These are phyloP conservation scores for Drosophila phalerata DNA, from an alignment of 2,888 invertebrate genomes.

Conservation along the genomic window DNA sequence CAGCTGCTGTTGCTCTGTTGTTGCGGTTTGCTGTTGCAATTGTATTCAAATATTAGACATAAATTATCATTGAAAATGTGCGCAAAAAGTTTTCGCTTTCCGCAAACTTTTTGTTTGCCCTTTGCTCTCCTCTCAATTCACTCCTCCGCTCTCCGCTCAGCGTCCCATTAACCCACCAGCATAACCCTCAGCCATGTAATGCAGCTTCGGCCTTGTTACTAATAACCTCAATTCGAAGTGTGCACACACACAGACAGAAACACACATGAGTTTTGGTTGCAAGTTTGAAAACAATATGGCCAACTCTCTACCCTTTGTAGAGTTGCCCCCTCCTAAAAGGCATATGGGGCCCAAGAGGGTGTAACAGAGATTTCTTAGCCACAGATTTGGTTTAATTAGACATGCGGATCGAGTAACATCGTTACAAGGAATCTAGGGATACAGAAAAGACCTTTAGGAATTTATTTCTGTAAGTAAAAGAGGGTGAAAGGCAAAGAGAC, in stretches of 20 bases:
- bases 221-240: slow-evolving; percentile 76
- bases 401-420: slow-evolving; percentile 5
- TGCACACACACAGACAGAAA: slow-evolving; percentile 35
- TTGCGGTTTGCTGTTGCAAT: slow-evolving; percentile 53
- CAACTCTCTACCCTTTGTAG: slow-evolving; percentile 33
- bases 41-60: slow-evolving; percentile 78
- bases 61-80: slow-evolving; percentile 75
- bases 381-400: slow-evolving; percentile 5
- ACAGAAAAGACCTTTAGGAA: not conserved
- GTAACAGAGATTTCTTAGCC: not conserved
- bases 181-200: slow-evolving; percentile 38
- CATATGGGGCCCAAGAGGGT: not conserved
- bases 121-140: slow-evolving; percentile 4
- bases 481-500: not conserved
- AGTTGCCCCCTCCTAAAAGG: slow-evolving; percentile 18
- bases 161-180: slow-evolving; percentile 1
- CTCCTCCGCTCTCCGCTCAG: not conserved
- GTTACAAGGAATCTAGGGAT: not conserved
- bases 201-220: slow-evolving; percentile 77
- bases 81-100: slow-evolving; percentile 68
- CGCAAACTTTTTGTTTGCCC: slow-evolving; percentile 51
- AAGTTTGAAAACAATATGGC: slow-evolving; percentile 65
- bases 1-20: slow-evolving; percentile 48
- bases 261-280: slow-evolving; percentile 18
- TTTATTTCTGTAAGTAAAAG: not conserved